phyloP scores from a whole-genome alignment of 2,797 vertebrate genomes.

The Urosaurus nigricauda region DNA sequence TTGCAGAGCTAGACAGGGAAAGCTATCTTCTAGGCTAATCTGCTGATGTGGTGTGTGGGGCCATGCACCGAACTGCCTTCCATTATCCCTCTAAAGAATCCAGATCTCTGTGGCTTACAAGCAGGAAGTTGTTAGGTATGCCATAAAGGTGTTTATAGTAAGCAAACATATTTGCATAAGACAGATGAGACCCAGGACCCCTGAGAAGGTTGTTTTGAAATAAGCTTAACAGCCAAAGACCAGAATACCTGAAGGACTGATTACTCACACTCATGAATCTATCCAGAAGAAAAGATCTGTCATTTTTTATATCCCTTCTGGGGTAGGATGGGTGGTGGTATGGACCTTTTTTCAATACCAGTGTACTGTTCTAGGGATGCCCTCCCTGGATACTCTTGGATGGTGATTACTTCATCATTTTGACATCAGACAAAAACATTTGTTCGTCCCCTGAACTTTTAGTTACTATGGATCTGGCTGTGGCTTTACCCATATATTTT shows the following conservation, averaged over 20 bases:
- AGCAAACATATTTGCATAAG: background rate
- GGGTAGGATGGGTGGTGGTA: background rate
- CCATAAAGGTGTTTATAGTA: background rate
- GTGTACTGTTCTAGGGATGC: too few species aligned
- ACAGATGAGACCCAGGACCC: background rate
- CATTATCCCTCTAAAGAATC: background rate
- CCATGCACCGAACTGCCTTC: background rate
- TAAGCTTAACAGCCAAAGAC: background rate
- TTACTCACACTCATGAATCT: background rate
- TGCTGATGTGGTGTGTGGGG: background rate
- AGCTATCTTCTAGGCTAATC: background rate
- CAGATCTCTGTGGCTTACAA: background rate
- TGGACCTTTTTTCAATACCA: background rate
- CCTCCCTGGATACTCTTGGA: background rate
- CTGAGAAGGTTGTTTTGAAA: background rate
- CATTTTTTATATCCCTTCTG: background rate
- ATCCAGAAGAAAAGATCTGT: background rate
- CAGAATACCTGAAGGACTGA: background rate
- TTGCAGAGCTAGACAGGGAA: background rate
- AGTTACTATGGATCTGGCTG: background rate
- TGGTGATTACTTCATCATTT: background rate
- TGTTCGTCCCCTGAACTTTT: background rate
- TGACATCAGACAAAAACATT: background rate
- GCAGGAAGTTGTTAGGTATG: background rate
- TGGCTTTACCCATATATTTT: background rate